Conservation (phyloP, 2,888 invertebrate species). For the Eristalis intricaria region DNA sequence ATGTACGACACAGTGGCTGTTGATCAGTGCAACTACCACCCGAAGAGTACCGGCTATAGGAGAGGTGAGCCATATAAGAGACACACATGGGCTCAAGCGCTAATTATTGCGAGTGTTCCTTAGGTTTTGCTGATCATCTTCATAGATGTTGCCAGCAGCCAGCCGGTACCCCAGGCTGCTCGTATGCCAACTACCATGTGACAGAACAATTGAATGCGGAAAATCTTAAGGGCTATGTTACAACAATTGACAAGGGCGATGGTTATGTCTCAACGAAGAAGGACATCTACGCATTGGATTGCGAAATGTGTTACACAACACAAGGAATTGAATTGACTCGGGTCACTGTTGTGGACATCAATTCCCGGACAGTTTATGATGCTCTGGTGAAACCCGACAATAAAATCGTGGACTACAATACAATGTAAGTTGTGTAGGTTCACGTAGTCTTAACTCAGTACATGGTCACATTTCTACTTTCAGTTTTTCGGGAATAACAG, state of each 20-base stretch:
- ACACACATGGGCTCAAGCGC: too few species aligned
- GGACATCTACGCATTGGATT: constrained; percentile 95
- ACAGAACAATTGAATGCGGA: constrained; percentile 89
- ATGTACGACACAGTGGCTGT: constrained; percentile 88
- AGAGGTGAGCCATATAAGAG: constrained; percentile 83
- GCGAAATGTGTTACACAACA: constrained; percentile 99
- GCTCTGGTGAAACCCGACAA: constrained; percentile 94
- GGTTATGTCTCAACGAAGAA: constrained; percentile 83
- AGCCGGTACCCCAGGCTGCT: constrained; percentile 90
- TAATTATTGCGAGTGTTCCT: background rate
- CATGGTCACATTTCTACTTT: constrained; percentile 21
- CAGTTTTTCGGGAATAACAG: constrained; percentile 97
- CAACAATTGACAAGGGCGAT: constrained; percentile 84
- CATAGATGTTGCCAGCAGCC: constrained; percentile 90
- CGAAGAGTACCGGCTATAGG: constrained; percentile 89
- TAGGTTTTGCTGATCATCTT: constrained; percentile 79
- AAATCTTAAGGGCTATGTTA: constrained; percentile 87
- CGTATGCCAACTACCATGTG: constrained; percentile 89
- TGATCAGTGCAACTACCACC: constrained; percentile 96
- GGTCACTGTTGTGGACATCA: constrained; percentile 92
- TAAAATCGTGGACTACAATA: constrained; percentile 96
- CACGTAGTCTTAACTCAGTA: background rate
- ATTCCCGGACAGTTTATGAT: constrained; percentile 92
- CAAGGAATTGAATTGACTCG: constrained; percentile 95
- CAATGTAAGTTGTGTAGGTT: constrained; percentile 83